These are phyloP conservation scores for Synanthedon vespiformis DNA, from an alignment of 2,888 invertebrate genomes.

Conservation along the genomic window DNA sequence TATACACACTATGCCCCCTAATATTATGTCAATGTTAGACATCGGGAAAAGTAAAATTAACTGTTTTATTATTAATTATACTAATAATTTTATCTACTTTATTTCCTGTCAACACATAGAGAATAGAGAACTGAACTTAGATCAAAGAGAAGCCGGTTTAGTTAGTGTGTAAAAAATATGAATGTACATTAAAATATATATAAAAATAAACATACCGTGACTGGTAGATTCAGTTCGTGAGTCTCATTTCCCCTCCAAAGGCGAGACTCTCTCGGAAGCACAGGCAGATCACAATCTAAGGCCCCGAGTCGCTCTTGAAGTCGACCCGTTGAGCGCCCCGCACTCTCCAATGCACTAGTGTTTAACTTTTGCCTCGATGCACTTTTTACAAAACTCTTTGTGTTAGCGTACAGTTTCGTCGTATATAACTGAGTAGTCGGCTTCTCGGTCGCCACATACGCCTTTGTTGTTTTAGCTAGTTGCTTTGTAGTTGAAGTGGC, in stretches of 20 bases:
- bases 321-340: slow-evolving; percentile 39
- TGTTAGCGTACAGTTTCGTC: slow-evolving; percentile 40
- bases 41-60: too few species aligned
- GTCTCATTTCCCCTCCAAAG: slow-evolving; percentile 80
- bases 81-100: too few species aligned
- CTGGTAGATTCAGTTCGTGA: slow-evolving; percentile 75
- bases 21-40: too few species aligned
- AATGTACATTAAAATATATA: neutral
- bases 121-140: too few species aligned
- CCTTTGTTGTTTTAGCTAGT: slow-evolving; percentile 49
- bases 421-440: slow-evolving; percentile 38
- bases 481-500: slow-evolving; percentile 45
- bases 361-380: slow-evolving; percentile 57
- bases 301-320: slow-evolving; percentile 74
- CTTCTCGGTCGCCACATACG: slow-evolving; percentile 34
- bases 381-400: slow-evolving; percentile 50
- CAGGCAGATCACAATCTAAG: slow-evolving; percentile 75
- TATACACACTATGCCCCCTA: too few species aligned
- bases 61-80: too few species aligned
- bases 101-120: too few species aligned
- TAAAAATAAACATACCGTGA: slow-evolving; percentile 65
- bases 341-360: slow-evolving; percentile 45
- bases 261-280: slow-evolving; percentile 73
- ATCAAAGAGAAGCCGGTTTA: too few species aligned
- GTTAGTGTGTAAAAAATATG: neutral